Percentiles rank a stretch among this genome's conserved stretches.
These are phyloP conservation scores for Drosophila ercepeae DNA, from an alignment of 1,140 invertebrate genomes.

Conservation along the genomic window DNA sequence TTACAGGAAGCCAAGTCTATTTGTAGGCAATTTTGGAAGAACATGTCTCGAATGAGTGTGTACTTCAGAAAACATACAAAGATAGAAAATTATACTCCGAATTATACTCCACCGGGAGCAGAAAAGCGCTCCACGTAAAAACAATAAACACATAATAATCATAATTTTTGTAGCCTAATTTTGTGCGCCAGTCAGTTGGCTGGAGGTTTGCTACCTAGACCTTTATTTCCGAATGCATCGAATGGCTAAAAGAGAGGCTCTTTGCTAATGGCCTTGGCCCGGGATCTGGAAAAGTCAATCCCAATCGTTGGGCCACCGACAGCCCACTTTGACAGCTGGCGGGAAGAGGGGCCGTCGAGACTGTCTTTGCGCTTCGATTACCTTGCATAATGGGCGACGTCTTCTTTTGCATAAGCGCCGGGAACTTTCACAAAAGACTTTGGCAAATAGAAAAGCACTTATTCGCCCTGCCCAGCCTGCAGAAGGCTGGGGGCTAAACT, in stretches of 20 bases:
- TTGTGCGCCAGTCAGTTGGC: constrained; percentile 37
- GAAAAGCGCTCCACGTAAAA: constrained; percentile 60
- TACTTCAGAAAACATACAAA: not conserved
- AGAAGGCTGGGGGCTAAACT: constrained; percentile 7
- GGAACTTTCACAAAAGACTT: constrained; percentile 56
- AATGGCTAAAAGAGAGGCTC: not conserved
- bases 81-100: constrained; percentile 1
- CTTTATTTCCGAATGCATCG: constrained; percentile 20
- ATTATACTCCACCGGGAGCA: constrained; percentile 42
- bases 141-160: constrained; percentile 81
- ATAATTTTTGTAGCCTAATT: constrained; percentile 78
- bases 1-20: constrained; percentile 33
- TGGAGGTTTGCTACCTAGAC: constrained; percentile 26
- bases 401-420: constrained; percentile 67
- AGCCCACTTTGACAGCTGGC: constrained; percentile 37
- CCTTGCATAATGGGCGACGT: constrained; percentile 69
- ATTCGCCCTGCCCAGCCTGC: constrained; percentile 47
- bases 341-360: constrained; percentile 32
- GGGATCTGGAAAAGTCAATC: constrained; percentile 7
- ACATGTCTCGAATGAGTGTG: constrained; percentile 29
- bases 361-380: constrained; percentile 67
- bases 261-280: constrained; percentile 26
- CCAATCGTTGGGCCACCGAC: constrained; percentile 31
- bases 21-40: constrained; percentile 63
- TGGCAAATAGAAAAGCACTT: constrained; percentile 69